Evolutionary conservation across 2,888 invertebrate species (phyloP).

Genomic region (Antitype chi): DNA sequence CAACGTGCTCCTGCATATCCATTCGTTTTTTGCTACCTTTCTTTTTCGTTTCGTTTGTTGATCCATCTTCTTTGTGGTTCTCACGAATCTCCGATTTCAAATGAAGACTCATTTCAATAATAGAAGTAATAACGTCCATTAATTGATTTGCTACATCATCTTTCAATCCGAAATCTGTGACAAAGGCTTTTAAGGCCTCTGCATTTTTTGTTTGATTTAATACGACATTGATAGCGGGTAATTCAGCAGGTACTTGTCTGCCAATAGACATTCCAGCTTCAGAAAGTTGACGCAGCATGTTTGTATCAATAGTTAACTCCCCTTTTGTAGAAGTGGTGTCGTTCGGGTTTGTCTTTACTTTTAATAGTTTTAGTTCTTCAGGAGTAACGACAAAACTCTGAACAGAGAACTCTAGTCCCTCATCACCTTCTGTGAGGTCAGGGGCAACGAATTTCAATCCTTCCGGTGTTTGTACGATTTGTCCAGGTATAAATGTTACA

Average conservation of each 20-base stretch:
- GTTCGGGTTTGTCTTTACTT: constrained; percentile 88
- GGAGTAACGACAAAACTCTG: constrained; percentile 92
- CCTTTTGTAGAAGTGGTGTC: constrained; percentile 89
- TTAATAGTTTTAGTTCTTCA: constrained; percentile 87
- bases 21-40: constrained; percentile 79
- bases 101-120: constrained; percentile 89
- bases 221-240: constrained; percentile 91
- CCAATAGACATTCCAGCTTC: constrained; percentile 93
- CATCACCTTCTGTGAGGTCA: constrained; percentile 92
- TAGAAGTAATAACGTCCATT: constrained; percentile 88
- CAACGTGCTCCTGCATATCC: constrained; percentile 72
- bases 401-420: constrained; percentile 93
- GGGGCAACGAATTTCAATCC: constrained; percentile 93
- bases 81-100: constrained; percentile 85
- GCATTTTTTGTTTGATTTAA: constrained; percentile 87
- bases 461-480: constrained; percentile 93
- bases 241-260: constrained; percentile 91
- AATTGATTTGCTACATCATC: constrained; percentile 89
- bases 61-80: constrained; percentile 74
- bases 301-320: constrained; percentile 92
- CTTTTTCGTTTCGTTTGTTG: constrained; percentile 77
- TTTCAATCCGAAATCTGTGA: constrained; percentile 87
- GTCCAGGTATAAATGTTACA: constrained; percentile 94
- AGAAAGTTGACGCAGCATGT: constrained; percentile 92
- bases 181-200: constrained; percentile 88